Conservation (phyloP, 2,797 vertebrate genomes). For the Distichodus sexfasciatus region DNA sequence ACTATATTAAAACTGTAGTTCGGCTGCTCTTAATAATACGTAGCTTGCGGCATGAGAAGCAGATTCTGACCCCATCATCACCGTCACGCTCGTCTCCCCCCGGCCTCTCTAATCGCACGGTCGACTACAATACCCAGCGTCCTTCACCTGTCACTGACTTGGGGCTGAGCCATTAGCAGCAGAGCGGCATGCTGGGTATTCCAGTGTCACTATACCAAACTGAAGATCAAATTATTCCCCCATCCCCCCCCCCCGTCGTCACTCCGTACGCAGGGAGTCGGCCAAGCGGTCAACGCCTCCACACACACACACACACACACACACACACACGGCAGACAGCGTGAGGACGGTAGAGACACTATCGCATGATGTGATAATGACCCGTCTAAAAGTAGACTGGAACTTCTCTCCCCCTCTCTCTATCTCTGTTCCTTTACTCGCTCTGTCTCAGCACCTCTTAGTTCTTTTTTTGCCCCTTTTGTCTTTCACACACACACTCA, state of each 20-base stretch:
- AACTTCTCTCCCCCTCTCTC: not conserved
- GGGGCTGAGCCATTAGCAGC: slow-evolving; percentile 36
- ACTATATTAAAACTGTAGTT: too few relatives aligned
- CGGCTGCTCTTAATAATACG: too few relatives aligned
- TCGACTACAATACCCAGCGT: slow-evolving; percentile 37
- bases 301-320: slow-evolving; percentile 15
- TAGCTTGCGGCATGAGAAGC: too few relatives aligned
- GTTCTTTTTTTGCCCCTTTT: not conserved
- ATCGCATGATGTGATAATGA: slow-evolving; percentile 17
- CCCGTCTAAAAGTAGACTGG: not conserved
- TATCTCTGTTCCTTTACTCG: not conserved
- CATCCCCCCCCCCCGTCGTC: not conserved
- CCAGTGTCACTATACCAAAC: slow-evolving; percentile 30
- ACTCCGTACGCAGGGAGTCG: slow-evolving; percentile 4
- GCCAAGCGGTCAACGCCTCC: slow-evolving; percentile 9
- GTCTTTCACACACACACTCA: not conserved
- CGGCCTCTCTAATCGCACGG: not conserved
- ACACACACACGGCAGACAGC: slow-evolving; percentile 14
- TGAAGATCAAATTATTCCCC: slow-evolving; percentile 48
- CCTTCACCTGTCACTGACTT: slow-evolving; percentile 39
- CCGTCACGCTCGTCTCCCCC: too few relatives aligned
- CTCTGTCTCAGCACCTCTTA: not conserved
- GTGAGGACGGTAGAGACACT: not conserved
- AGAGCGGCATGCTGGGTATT: slow-evolving; percentile 22
- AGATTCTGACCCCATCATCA: too few relatives aligned